Evolutionary conservation across 2,888 invertebrate species (phyloP).

Genomic region (Conus canariensis): DNA sequence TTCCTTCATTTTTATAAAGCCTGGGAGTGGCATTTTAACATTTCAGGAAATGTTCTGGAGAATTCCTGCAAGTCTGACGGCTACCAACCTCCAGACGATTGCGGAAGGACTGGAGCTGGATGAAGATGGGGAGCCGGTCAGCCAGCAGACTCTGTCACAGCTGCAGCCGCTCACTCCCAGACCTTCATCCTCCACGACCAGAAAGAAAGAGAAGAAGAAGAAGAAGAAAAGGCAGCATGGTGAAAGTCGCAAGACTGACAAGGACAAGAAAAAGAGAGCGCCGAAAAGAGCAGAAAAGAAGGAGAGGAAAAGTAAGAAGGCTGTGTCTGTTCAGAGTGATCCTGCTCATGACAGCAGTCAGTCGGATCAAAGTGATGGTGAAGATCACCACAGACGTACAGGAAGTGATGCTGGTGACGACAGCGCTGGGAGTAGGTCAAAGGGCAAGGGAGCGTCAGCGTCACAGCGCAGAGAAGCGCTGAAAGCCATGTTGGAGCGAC

Average conservation of each 20-base stretch:
- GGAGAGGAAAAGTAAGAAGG: slow-evolving; percentile 53
- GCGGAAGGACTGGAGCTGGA: slow-evolving; percentile 84
- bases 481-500: slow-evolving; percentile 51
- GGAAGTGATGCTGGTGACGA: slow-evolving; percentile 33
- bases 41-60: slow-evolving; percentile 91
- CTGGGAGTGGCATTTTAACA: too few relatives aligned
- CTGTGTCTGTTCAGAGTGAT: slow-evolving; percentile 53
- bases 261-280: slow-evolving; percentile 41
- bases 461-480: slow-evolving; percentile 45
- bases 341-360: not conserved
- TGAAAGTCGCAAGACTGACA: not conserved
- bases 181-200: slow-evolving; percentile 47
- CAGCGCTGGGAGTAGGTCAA: slow-evolving; percentile 25
- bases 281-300: not conserved
- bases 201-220: slow-evolving; percentile 45
- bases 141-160: slow-evolving; percentile 37
- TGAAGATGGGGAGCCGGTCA: slow-evolving; percentile 57
- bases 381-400: slow-evolving; percentile 39
- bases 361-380: slow-evolving; percentile 25
- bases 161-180: not conserved
- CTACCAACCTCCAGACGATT: slow-evolving; percentile 81
- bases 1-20: too few relatives aligned
- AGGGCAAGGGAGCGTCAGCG: not conserved
- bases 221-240: slow-evolving; percentile 31
- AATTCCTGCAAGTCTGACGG: slow-evolving; percentile 85